phyloP scores from a whole-genome alignment of 2,113 vertebrate genomes.

The Girardinichthys multiradiatus region DNA sequence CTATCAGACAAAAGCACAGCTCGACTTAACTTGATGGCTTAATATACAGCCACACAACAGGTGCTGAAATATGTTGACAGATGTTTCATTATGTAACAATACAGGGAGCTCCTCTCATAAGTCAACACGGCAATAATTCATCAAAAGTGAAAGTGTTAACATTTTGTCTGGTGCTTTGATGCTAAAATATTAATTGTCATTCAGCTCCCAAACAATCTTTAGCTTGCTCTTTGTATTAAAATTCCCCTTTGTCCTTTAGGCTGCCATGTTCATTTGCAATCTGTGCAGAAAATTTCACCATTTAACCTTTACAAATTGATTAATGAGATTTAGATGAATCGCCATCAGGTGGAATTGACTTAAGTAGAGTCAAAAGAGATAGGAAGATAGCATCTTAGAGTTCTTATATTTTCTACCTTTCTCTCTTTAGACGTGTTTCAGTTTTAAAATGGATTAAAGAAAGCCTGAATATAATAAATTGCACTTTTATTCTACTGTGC shows the following conservation, averaged over 20 bases:
- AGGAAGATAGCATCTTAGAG: slow-evolving; percentile 23
- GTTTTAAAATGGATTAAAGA: slow-evolving; percentile 6
- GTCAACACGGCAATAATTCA: slow-evolving; percentile 71
- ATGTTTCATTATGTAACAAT: slow-evolving; percentile 73
- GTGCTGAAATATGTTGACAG: slow-evolving; percentile 68
- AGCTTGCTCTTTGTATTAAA: slow-evolving; percentile 65
- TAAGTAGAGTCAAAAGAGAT: slow-evolving; percentile 40
- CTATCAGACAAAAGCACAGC: slow-evolving; percentile 50
- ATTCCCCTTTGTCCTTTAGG: slow-evolving; percentile 70
- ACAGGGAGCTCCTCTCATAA: slow-evolving; percentile 58
- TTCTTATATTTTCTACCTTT: not conserved
- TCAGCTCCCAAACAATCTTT: slow-evolving; percentile 68
- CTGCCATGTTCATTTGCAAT: slow-evolving; percentile 69
- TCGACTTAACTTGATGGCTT: slow-evolving; percentile 67
- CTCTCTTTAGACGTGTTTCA: slow-evolving; percentile 24
- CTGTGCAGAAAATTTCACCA: slow-evolving; percentile 49
- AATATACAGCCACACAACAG: slow-evolving; percentile 66
- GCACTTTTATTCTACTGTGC: slow-evolving; percentile 1
- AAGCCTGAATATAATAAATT: slow-evolving; percentile 11
- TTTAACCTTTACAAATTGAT: slow-evolving; percentile 72
- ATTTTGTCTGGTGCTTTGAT: slow-evolving; percentile 54
- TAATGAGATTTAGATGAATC: slow-evolving; percentile 69
- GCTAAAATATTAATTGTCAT: slow-evolving; percentile 72
- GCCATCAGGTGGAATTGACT: slow-evolving; percentile 64
- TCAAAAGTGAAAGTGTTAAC: slow-evolving; percentile 63